Evolutionary conservation across 1,140 invertebrate species (phyloP).

Genomic region (Idris sp.): DNA sequence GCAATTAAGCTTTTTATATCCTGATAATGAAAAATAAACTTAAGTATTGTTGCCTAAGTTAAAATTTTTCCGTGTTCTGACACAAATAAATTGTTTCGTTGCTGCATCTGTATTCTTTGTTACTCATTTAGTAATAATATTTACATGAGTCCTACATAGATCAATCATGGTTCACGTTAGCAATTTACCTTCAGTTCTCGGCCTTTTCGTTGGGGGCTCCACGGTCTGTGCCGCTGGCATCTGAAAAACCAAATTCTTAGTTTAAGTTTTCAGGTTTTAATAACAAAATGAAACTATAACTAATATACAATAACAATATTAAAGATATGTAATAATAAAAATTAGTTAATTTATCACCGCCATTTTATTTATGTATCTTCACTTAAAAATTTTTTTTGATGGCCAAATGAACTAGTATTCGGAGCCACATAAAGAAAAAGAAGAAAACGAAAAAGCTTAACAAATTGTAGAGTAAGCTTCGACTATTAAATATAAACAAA

Average conservation of each 20-base stretch:
- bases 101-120: constrained; percentile 68
- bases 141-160: constrained; percentile 54
- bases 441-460: too few species aligned
- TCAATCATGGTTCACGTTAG: constrained; percentile 62
- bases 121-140: constrained; percentile 67
- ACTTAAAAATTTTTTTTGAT: too few species aligned
- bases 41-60: constrained; percentile 66
- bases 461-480: too few species aligned
- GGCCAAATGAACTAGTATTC: too few species aligned
- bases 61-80: constrained; percentile 64
- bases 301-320: too few species aligned
- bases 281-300: too few species aligned
- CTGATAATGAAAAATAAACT: constrained; percentile 64
- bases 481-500: too few species aligned
- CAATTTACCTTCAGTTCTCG: constrained; percentile 76
- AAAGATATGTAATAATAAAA: too few species aligned
- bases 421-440: too few species aligned
- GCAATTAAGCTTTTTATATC: constrained; percentile 46
- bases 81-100: constrained; percentile 65
- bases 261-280: neutral
- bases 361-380: too few species aligned
- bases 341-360: too few species aligned
- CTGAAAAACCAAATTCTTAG: constrained; percentile 31
- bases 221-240: constrained; percentile 57
- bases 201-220: constrained; percentile 71